Evolutionary conservation across 2,113 vertebrate genomes (phyloP).

Genomic region (Anser cygnoides): DNA sequence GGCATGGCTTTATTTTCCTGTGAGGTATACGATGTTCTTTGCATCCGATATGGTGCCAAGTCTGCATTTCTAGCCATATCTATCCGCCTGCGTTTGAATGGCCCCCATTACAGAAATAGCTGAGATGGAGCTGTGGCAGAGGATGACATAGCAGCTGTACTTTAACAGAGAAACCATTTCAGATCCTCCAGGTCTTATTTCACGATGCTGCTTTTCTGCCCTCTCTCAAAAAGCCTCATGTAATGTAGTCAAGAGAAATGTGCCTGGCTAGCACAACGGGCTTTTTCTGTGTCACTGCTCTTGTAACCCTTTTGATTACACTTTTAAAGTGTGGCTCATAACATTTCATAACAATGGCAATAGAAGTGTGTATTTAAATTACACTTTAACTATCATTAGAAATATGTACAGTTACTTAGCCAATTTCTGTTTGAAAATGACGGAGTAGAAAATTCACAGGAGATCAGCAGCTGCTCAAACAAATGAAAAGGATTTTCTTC

Average conservation of each 20-base stretch:
- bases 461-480: slow-evolving; percentile 44
- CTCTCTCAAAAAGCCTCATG: not conserved
- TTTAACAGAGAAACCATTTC: not conserved
- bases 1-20: not conserved
- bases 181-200: slow-evolving; percentile 30
- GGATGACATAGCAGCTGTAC: not conserved
- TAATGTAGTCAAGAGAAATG: not conserved
- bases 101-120: not conserved
- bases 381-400: not conserved
- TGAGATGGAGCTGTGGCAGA: not conserved
- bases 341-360: not conserved
- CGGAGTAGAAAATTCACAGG: not conserved
- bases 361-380: not conserved
- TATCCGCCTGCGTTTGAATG: not conserved
- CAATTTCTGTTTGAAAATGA: slow-evolving; percentile 11
- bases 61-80: not conserved
- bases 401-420: not conserved
- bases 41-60: not conserved
- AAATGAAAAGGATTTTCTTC: slow-evolving; percentile 26
- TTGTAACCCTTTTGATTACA: not conserved
- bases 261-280: not conserved
- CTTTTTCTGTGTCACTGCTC: not conserved
- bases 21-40: not conserved
- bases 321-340: not conserved
- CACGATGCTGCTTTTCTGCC: not conserved